Conservation (phyloP, 2,113 vertebrate species). For the Corythoichthys haematopterus region DNA sequence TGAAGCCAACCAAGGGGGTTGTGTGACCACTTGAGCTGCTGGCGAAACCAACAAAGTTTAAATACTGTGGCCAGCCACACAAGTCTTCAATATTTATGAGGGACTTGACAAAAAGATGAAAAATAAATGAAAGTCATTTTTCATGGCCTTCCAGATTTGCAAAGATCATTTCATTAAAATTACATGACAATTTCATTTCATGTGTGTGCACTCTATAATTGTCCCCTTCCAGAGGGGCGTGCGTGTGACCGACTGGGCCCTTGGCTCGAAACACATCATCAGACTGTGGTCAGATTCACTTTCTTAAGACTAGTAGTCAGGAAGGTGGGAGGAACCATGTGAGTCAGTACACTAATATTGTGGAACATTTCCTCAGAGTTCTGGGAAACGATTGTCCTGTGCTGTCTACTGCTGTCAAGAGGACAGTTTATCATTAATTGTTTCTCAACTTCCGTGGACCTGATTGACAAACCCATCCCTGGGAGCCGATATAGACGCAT, state of each 20-base stretch:
- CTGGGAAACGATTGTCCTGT: constrained; percentile 42
- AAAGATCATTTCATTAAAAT: constrained; percentile 75
- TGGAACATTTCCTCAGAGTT: constrained; percentile 7
- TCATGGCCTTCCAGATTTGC: constrained; percentile 76
- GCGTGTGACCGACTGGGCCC: constrained; percentile 9
- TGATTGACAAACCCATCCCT: constrained; percentile 22
- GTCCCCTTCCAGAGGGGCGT: constrained; percentile 24
- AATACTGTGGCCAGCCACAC: constrained; percentile 64
- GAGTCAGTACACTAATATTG: background rate
- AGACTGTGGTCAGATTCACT: background rate
- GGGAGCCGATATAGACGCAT: background rate
- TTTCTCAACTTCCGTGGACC: constrained; percentile 62
- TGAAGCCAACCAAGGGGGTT: constrained; percentile 40
- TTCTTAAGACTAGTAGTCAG: background rate
- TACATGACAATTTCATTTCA: constrained; percentile 71
- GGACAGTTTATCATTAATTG: constrained; percentile 15
- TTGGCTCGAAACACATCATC: background rate
- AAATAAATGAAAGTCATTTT: constrained; percentile 75
- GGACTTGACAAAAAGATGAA: constrained; percentile 77
- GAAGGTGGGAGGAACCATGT: background rate
- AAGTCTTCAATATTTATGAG: constrained; percentile 75
- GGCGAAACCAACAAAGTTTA: constrained; percentile 75
- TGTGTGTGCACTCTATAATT: constrained; percentile 65
- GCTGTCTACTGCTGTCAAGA: constrained; percentile 41
- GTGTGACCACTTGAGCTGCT: constrained; percentile 59